Evolutionary conservation across 2,888 invertebrate species (phyloP).

Genomic region (Galerucella nymphaeae): DNA sequence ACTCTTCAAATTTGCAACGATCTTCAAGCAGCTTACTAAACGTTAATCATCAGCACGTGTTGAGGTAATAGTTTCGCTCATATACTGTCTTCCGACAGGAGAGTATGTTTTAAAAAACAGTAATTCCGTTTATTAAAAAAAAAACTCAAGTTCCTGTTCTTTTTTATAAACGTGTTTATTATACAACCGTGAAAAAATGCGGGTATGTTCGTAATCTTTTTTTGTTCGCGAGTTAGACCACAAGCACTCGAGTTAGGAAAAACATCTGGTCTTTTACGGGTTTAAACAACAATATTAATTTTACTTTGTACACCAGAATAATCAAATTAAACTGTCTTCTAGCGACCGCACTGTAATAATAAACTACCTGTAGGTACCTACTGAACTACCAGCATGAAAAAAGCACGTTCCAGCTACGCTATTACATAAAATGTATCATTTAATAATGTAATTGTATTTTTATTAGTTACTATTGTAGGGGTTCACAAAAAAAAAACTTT

Average conservation of each 20-base stretch:
- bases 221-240: conserved; percentile 25
- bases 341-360: conserved; percentile 22
- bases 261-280: conserved; percentile 32
- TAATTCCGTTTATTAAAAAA: too few relatives aligned
- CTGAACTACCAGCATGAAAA: conserved; percentile 30
- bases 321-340: conserved; percentile 31
- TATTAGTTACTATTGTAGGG: not conserved
- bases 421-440: conserved; percentile 6
- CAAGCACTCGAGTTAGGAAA: conserved; percentile 18
- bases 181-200: conserved; percentile 21
- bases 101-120: too few relatives aligned
- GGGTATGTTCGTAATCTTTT: conserved; percentile 18
- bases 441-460: not conserved
- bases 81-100: too few relatives aligned
- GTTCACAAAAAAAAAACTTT: too few relatives aligned
- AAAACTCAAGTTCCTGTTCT: not conserved
- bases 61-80: too few relatives aligned
- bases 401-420: conserved; percentile 20
- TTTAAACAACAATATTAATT: conserved; percentile 29
- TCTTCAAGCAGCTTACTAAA: too few relatives aligned
- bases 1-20: too few relatives aligned
- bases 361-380: conserved; percentile 14
- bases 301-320: conserved; percentile 13
- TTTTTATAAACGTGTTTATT: conserved; percentile 3
- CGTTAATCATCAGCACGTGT: too few relatives aligned